Evolutionary conservation across 2,113 vertebrate genomes (phyloP).

Genomic region (Aphyosemion australe): DNA sequence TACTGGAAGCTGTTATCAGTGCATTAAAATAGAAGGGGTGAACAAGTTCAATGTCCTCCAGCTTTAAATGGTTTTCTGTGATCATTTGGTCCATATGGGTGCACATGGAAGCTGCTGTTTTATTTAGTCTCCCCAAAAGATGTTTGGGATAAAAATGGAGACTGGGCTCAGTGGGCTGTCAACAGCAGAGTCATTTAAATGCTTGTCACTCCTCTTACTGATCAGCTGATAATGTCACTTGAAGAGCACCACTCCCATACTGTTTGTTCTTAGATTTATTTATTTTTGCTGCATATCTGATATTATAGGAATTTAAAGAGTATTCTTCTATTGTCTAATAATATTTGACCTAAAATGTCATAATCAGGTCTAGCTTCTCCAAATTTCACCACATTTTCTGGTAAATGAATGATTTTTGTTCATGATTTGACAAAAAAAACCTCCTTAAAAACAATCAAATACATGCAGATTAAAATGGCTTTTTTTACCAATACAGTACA

Average conservation of each 20-base stretch:
- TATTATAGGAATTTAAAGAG: not conserved
- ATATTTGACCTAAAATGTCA: not conserved
- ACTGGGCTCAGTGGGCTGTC: slow-evolving; percentile 12
- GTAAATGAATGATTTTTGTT: not conserved
- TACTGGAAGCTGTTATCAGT: slow-evolving; percentile 12
- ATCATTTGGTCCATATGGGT: slow-evolving; percentile 6
- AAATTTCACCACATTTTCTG: not conserved
- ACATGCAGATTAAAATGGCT: too few species aligned
- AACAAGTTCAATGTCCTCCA: slow-evolving; percentile 2
- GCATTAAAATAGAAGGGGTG: slow-evolving; percentile 13
- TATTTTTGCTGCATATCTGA: not conserved
- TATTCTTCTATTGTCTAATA: not conserved
- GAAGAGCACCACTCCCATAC: slow-evolving; percentile 48
- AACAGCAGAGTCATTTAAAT: slow-evolving; percentile 35
- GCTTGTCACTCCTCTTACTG: slow-evolving; percentile 27
- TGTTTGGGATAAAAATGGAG: slow-evolving; percentile 8
- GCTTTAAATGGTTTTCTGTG: slow-evolving; percentile 7
- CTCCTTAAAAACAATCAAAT: too few species aligned
- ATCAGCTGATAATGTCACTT: slow-evolving; percentile 50
- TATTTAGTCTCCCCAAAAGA: not conserved
- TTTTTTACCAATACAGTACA: too few species aligned
- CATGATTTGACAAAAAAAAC: too few species aligned
- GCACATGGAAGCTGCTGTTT: not conserved
- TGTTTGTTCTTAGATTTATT: slow-evolving; percentile 17
- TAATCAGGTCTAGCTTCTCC: not conserved